Evolutionary conservation across 2,113 vertebrate species (phyloP), one percentile per base, ranked within the genome.

Genomic region (Ictalurus furcatus): DNA sequence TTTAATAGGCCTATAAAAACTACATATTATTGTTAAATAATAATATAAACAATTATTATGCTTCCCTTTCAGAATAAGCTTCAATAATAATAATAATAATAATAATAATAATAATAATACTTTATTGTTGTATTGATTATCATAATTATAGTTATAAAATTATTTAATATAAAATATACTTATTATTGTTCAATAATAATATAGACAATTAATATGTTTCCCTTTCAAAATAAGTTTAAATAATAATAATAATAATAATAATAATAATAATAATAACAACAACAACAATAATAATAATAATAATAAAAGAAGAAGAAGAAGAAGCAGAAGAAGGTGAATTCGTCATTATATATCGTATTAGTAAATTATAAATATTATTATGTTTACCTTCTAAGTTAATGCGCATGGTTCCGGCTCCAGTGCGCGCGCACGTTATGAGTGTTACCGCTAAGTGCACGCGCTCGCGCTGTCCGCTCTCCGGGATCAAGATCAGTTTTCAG

Each of bases 381-480:
- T 30, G n/a, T 14, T 63, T 65, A 84, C 84, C 84, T 52, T 30
- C 84, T 69, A 85, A 85, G 1, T 85, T 40, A 52, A 69, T 30
- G 84, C 28, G 84, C 84, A 85, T 85, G 84, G 63, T 85, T 69
- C 56, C 61, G 30, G 56, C 48, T 81, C 79, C 59, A 65, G 82
- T 30, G 84, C 84, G 84, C 84, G 84, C 40, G 13, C 63, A 63
- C 40, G 84, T 52, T 8, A 17, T 19, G 3, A 85, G 6, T 54
- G 23, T n/a, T 52, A n/a, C 61, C 63, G 84, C 16, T 67, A 67
- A 52, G 25, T 85, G 84, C 84, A 69, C 63, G 82, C 30, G 82
- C 80, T 82, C n/a, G 25, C 80, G 54, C 80, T 23, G 54, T 25
- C 52, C 79, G n/a, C 48, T 80, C 48, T 80, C 40, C 28, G 52